A percentile compares a stretch with the other conserved stretches of the same genome.
These are phyloP conservation scores for Galeopsomyia nigrocyanea DNA, from an alignment of 2,888 invertebrate genomes.

Conservation along the genomic window DNA sequence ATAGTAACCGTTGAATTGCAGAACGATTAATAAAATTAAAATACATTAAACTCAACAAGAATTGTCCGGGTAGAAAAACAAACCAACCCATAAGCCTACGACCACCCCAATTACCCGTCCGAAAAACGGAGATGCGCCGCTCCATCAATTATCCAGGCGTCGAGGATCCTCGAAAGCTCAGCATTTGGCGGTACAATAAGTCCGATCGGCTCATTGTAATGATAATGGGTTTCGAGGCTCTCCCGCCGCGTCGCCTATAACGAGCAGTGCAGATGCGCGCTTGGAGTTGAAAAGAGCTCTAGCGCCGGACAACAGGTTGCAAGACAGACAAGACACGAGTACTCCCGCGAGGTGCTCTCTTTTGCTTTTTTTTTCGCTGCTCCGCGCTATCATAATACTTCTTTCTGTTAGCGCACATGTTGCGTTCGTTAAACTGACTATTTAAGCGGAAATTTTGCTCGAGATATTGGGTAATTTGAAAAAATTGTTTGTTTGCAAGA, in stretches of 20 bases:
- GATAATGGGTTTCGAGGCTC: conserved; percentile 60
- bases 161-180: not conserved
- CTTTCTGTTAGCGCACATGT: conserved; percentile 30
- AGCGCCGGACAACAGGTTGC: conserved; percentile 63
- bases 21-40: no score
- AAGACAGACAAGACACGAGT: conserved; percentile 14
- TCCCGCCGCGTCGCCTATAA: conserved; percentile 21
- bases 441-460: no score
- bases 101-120: not conserved
- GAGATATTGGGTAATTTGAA: conserved; percentile 3
- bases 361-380: not conserved
- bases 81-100: not conserved
- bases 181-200: conserved; percentile 67
- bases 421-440: no score
- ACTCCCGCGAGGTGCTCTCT: no score
- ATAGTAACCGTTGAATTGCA: no score
- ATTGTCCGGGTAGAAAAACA: conserved; percentile 1
- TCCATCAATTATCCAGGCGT: conserved; percentile 30
- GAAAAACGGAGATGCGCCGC: conserved; percentile 20
- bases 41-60: no score
- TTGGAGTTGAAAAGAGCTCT: conserved; percentile 52
- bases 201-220: conserved; percentile 67
- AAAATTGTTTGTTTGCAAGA: not conserved
- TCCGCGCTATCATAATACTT: conserved; percentile 43
- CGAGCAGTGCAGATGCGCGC: conserved; percentile 10